These are phyloP conservation scores for Porites lobata DNA, from an alignment of 92 coral and sea anemone species.

Conservation along the genomic window DNA sequence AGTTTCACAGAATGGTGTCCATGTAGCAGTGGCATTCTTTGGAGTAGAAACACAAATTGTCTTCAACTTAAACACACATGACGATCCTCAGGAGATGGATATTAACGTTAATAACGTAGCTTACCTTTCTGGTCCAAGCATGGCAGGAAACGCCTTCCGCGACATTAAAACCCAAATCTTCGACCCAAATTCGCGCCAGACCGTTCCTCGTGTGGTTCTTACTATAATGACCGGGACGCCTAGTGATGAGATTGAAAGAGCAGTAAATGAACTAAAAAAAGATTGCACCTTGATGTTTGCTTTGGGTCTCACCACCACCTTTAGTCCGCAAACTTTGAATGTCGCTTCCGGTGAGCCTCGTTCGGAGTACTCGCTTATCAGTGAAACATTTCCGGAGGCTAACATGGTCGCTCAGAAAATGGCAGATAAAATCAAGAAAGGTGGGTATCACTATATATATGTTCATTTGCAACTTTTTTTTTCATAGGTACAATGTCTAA, in stretches of 20 bases:
- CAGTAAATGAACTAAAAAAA: slow-evolving; percentile 54
- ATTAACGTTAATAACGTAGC: slow-evolving; percentile 67
- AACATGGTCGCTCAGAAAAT: slow-evolving; percentile 65
- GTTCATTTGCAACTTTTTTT: neutral
- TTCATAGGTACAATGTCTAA: no score
- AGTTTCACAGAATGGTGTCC: slow-evolving; percentile 79
- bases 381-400: slow-evolving; percentile 67
- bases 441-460: slow-evolving; percentile 30
- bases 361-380: slow-evolving; percentile 58
- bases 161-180: slow-evolving; percentile 68
- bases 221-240: slow-evolving; percentile 86
- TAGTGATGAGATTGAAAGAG: slow-evolving; percentile 61
- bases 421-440: slow-evolving; percentile 81
- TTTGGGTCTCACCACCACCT: slow-evolving; percentile 67
- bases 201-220: slow-evolving; percentile 76
- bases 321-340: slow-evolving; percentile 49
- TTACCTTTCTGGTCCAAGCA: slow-evolving; percentile 72
- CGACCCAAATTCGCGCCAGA: slow-evolving; percentile 72
- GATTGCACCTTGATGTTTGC: slow-evolving; percentile 77
- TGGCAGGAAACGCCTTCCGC: slow-evolving; percentile 71
- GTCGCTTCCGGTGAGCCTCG: slow-evolving; percentile 60
- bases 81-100: slow-evolving; percentile 74
- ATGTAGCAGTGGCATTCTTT: slow-evolving; percentile 80
- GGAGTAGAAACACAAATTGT: slow-evolving; percentile 66
- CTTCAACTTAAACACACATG: slow-evolving; percentile 73